phyloP scores from a whole-genome alignment of 2,113 vertebrate genomes.

The Eulemur macaco region DNA sequence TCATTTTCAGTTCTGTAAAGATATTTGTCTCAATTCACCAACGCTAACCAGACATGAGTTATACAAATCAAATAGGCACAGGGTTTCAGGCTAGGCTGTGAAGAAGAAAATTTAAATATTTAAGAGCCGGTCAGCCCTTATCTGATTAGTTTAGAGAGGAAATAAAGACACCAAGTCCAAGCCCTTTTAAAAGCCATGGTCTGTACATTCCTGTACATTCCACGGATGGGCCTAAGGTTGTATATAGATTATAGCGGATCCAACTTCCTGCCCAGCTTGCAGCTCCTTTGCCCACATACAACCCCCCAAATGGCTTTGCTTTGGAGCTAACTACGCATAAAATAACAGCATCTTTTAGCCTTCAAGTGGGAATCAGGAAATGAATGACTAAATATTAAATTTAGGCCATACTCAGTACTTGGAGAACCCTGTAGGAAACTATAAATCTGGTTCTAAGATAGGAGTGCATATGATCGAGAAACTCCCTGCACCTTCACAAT shows the following conservation, averaged over 20 bases:
- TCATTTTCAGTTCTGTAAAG: conserved; percentile 55
- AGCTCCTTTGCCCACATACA: neutral
- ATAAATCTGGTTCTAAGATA: neutral
- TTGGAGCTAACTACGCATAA: neutral
- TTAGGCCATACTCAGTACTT: neutral
- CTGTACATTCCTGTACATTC: neutral
- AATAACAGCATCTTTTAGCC: neutral
- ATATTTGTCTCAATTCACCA: conserved; percentile 54
- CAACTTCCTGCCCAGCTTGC: neutral
- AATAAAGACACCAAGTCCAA: conserved; percentile 14
- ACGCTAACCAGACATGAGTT: conserved; percentile 22
- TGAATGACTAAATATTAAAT: neutral
- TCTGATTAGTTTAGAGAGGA: conserved; percentile 14
- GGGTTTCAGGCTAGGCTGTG: conserved; percentile 37
- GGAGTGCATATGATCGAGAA: neutral
- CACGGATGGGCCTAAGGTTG: neutral
- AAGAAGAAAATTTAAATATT: conserved; percentile 61
- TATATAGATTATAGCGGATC: neutral
- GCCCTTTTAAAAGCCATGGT: neutral
- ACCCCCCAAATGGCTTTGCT: neutral
- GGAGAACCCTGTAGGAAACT: neutral
- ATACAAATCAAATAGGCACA: conserved; percentile 46
- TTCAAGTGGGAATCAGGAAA: neutral
- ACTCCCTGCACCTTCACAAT: neutral
- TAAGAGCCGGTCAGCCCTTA: conserved; percentile 52